Evolutionary conservation across 2,113 vertebrate species (phyloP), one percentile per base, ranked within the genome.

Genomic region (Albula goreensis): DNA sequence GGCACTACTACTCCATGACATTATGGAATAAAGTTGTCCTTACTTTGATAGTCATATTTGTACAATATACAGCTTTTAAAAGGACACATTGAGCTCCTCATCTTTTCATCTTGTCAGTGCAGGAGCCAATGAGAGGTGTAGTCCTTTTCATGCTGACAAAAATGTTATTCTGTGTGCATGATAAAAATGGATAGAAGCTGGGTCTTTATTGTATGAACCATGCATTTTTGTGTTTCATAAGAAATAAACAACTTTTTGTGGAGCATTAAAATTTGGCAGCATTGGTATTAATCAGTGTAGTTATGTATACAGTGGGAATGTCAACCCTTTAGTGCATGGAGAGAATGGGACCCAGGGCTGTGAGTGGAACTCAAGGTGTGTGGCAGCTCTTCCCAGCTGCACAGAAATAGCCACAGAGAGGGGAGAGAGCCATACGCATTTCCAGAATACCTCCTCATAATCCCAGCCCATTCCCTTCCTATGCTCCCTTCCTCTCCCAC

Each of bases 391-490:
- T 83, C 52, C 80, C 63, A 11, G 12, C 83, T 85, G 78, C 85
- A 88, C 91, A 89, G 89, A 93, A 92, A 93, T 90, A 92, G 85
- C 90, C 88, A 89, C 41, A 5, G 41, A 4, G 52, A 49, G 78
- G 85, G 41, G 19, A 60, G 52, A 50, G 60, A 9, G 41, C n/a
- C 50, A 17, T 10, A 50, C 82, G 88, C 88, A 93, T 94, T 92
- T 92, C 89, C 91, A 90, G 89, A 90, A 93, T 93, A 89, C 91
- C 91, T 91, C 90, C 79, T 82, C 50, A 70, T 63, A 82, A 83
- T 79, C 70, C 53, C 78, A 83, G 41, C 86, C 77, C 86, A 52
- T 80, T 70, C 48, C 86, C 74, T 53, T 83, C 53, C 83, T 82
- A 87, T 63, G 81, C 82, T 50, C 48, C 50, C 63, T 80, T 85